phyloP scores from a whole-genome alignment of 2,797 vertebrate genomes.

The Poecilia wingei region DNA sequence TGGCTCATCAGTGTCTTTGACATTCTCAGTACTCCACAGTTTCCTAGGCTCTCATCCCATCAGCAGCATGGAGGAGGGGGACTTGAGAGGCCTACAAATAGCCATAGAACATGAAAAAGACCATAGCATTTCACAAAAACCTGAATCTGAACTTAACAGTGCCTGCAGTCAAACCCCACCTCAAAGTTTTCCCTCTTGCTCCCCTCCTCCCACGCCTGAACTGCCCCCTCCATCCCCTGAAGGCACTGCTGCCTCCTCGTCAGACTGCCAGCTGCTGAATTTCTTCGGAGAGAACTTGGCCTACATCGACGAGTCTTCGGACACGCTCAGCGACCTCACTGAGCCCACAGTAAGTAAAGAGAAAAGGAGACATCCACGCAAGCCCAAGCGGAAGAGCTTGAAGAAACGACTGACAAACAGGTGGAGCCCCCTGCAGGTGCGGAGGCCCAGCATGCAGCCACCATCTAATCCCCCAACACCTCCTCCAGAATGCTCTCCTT shows the following conservation, averaged over 20 bases:
- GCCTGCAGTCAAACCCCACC: not conserved
- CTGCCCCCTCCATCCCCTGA: constrained; percentile 44
- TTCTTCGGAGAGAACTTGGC: constrained; percentile 90
- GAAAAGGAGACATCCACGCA: constrained; percentile 64
- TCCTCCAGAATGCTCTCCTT: constrained; percentile 62
- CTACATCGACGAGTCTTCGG: constrained; percentile 92
- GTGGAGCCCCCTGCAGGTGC: constrained; percentile 50
- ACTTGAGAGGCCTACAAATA: not conserved
- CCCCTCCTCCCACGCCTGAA: constrained; percentile 21
- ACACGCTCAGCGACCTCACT: constrained; percentile 84
- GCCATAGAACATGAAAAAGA: constrained; percentile 21
- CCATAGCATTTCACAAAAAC: constrained; percentile 27
- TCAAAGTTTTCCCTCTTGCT: not conserved
- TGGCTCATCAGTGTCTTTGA: constrained; percentile 47
- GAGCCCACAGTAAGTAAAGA: constrained; percentile 52
- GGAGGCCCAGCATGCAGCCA: constrained; percentile 66
- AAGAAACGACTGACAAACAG: constrained; percentile 62
- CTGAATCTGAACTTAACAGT: constrained; percentile 7
- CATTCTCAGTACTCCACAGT: constrained; percentile 30
- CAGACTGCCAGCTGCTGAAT: constrained; percentile 80
- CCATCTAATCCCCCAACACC: constrained; percentile 80
- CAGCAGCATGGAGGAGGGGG: constrained; percentile 31
- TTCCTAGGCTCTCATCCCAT: constrained; percentile 24
- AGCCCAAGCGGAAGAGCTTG: constrained; percentile 77
- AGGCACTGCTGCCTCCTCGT: constrained; percentile 24